These are phyloP conservation scores for Athalia circularis DNA, from an alignment of 2,888 invertebrate genomes.

Conservation along the genomic window DNA sequence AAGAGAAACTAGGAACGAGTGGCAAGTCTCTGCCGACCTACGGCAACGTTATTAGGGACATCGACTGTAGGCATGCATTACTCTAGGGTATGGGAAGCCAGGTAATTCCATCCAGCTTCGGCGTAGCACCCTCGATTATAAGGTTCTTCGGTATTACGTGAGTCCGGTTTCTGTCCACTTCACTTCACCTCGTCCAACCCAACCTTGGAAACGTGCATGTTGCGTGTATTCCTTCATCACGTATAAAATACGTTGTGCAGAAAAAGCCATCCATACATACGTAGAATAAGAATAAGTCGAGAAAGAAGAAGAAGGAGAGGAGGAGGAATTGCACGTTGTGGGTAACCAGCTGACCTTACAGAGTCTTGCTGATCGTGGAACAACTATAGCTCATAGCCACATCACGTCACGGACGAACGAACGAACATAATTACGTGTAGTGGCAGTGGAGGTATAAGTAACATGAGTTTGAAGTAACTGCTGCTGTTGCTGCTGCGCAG, in stretches of 20 bases:
- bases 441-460: neutral
- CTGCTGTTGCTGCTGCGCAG: neutral
- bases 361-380: slow-evolving; percentile 22
- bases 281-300: no score
- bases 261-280: no score
- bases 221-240: no score
- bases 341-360: slow-evolving; percentile 23
- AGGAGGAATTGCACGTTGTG: neutral
- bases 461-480: neutral
- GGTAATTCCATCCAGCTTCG: slow-evolving; percentile 2
- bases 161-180: slow-evolving; percentile 8
- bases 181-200: no score
- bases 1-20: neutral
- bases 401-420: slow-evolving; percentile 19
- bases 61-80: neutral
- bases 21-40: slow-evolving; percentile 2
- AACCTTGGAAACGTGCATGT: no score
- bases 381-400: neutral
- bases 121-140: slow-evolving; percentile 9
- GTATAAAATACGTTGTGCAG: no score
- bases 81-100: slow-evolving; percentile 13
- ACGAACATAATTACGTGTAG: slow-evolving; percentile 13
- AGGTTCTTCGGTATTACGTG: slow-evolving; percentile 25
- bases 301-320: neutral
- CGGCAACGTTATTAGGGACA: slow-evolving; percentile 17